A percentile compares a stretch with the other conserved stretches of the same genome.
phyloP scores from a whole-genome alignment of 2,888 invertebrate genomes.

The Neoscelio sp. region DNA sequence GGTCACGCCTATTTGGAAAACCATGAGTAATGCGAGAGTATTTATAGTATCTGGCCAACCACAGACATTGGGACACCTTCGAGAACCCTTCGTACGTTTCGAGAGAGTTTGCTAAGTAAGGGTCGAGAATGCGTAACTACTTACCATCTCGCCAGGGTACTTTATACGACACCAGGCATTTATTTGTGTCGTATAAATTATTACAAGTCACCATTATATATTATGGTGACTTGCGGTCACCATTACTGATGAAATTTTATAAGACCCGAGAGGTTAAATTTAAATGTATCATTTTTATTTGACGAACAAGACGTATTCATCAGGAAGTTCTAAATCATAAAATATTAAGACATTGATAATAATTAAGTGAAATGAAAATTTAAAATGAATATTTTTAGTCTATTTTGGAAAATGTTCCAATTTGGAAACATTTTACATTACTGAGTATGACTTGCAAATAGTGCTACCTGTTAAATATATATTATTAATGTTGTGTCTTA shows the following conservation, averaged over 20 bases:
- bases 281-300: slow-evolving; percentile 4
- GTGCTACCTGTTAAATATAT: too few relatives aligned
- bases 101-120: slow-evolving; percentile 34
- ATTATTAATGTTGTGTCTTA: too few relatives aligned
- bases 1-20: not conserved
- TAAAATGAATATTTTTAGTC: too few relatives aligned
- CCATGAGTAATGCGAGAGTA: slow-evolving; percentile 2
- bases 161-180: slow-evolving; percentile 31
- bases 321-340: not conserved
- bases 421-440: too few relatives aligned
- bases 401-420: too few relatives aligned
- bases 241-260: slow-evolving; percentile 47
- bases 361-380: too few relatives aligned
- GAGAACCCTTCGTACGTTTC: slow-evolving; percentile 38
- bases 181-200: slow-evolving; percentile 28
- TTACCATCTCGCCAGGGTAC: slow-evolving; percentile 26
- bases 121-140: slow-evolving; percentile 48
- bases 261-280: not conserved
- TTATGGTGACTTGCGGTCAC: slow-evolving; percentile 43
- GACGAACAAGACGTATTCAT: slow-evolving; percentile 4
- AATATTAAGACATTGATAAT: too few relatives aligned
- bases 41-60: slow-evolving; percentile 32
- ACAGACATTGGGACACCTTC: slow-evolving; percentile 37
- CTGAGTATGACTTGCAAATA: too few relatives aligned
- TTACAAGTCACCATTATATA: too few relatives aligned